phyloP scores from a whole-genome alignment of 2,888 invertebrate genomes.

The Caenorhabditis sinica region DNA sequence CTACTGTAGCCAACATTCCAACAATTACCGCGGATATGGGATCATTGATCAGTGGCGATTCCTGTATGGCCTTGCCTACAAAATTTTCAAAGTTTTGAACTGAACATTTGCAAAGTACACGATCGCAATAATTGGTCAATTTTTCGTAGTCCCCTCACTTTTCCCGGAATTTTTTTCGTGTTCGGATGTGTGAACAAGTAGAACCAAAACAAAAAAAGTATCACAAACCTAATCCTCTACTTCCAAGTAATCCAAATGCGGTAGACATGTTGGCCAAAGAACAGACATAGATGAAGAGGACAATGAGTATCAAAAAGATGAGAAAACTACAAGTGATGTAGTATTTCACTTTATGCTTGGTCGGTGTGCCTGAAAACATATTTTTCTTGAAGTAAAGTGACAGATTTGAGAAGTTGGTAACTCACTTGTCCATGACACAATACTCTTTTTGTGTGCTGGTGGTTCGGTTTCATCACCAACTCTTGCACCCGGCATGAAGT shows the following conservation, averaged over 20 bases:
- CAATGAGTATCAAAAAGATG: conserved; percentile 69
- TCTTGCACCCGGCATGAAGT: conserved; percentile 65
- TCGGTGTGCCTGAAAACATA: conserved; percentile 54
- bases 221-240: conserved; percentile 77
- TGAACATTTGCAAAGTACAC: conserved; percentile 21
- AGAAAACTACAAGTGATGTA: conserved; percentile 59
- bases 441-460: conserved; percentile 55
- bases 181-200: not conserved
- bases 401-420: not conserved
- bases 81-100: conserved; percentile 44
- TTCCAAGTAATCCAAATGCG: conserved; percentile 79
- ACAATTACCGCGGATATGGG: conserved; percentile 81
- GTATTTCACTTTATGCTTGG: conserved; percentile 53
- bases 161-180: not conserved
- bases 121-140: conserved; percentile 32
- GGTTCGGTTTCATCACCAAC: conserved; percentile 64
- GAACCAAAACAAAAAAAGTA: conserved; percentile 20
- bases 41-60: conserved; percentile 78
- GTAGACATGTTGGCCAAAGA: conserved; percentile 76
- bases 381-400: not conserved
- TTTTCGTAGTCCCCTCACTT: conserved; percentile 3
- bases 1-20: conserved; percentile 79
- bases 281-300: conserved; percentile 80
- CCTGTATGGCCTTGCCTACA: conserved; percentile 79
- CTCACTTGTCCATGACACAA: conserved; percentile 63